Evolutionary conservation across 2,797 vertebrate species (phyloP), one percentile per base, ranked within the genome.

Genomic region (Sciurus carolinensis): DNA sequence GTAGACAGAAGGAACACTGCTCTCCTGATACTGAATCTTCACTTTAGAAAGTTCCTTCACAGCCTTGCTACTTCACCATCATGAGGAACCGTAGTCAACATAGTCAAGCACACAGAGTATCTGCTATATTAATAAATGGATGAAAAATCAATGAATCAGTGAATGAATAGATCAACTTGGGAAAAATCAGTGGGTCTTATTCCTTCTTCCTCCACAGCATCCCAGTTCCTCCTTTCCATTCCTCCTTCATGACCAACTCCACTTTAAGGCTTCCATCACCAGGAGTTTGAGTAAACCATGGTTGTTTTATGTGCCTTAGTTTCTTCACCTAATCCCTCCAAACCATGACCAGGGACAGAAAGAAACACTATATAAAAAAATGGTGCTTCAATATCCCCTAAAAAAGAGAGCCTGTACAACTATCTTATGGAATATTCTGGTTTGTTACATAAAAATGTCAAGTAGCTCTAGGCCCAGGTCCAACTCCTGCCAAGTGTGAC

Each of bases 401-500:
- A 66, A 94, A 94, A 76, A 73, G 30, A 66, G 71, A 93, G 54
- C 42, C 50, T 71, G 73, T 91, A n/a, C 33, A 59, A 92, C 81
- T 90, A 72, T 85, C 47, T n/a, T 36, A 90, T 30, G 11, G 4
- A 90, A 85, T 96, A 90, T 92, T 97, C 91, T 96, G 94, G 92
- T 95, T 93, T 96, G 91, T 86, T 95, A 91, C 54, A 93, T 95
- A 83, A 96, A 97, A 96, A 92, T 86, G 69, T 93, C 95, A 97
- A 96, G 94, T 86, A 96, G 93, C 91, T 94, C 42, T 73, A 96
- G 96, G 96, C 84, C 80, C 66, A 82, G 36, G 54, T 91, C 95
- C 91, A 96, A 75, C 42, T 62, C 81, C 91, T 94, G 76, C 93
- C 95, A 96, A 95, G 87, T 94, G 80, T 94, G 90, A 95, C 95